Base-by-base conservation (phyloP, 2,113 vertebrate genomes). In the Camelus dromedarius region DNA sequence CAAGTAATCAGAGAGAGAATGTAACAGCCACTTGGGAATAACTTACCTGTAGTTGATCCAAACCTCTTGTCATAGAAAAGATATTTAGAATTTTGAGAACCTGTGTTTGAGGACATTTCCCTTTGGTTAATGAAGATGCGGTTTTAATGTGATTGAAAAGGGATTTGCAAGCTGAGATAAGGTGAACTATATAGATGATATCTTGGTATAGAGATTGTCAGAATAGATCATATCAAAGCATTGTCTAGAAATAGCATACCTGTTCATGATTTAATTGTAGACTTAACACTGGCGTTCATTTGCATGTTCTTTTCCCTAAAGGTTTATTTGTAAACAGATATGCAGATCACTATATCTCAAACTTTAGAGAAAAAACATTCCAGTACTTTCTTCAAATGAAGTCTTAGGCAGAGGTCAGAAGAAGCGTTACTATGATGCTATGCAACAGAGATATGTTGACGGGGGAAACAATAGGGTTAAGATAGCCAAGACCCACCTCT, bases 11-110 rank as follows among this genome's bases (percentile, higher is more conserved):
- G 50, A 91, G n/a, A 88, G 54, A 56, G 22, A 82, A 72, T 52
- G 3, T 83, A 80, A 50, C 6, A 76, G 46, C 80, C 16, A 54
- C 3, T 64, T 72, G 52, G 38, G 52, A 60, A n/a, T 89, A 26
- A 64, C 26, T 92, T 42, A 2, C 22, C 30, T 88, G 7, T 79
- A 42, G 9, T 26, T 50, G 62, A 66, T 64, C 56, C 50, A 92
- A 35, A 75, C 24, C 48, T 83, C 15, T 91, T 84, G 7, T 96
- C 38, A 52, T 64, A 38, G 75, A 69, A 89, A 76, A 70, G 32
- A 64, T 77, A 50, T 16, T 83, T 62, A 90, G 48, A 85, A 86
- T 95, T 91, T 90, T 82, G 54, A 87, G 48, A 82, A 95, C 70
- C 84, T 60, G 5, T 75, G 32, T n/a, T 72, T 69, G 22, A 86